A percentile compares a stretch with the other conserved stretches of the same genome.
Conservation (phyloP, 1,140 invertebrate genomes). For the Ylistrum balloti region DNA sequence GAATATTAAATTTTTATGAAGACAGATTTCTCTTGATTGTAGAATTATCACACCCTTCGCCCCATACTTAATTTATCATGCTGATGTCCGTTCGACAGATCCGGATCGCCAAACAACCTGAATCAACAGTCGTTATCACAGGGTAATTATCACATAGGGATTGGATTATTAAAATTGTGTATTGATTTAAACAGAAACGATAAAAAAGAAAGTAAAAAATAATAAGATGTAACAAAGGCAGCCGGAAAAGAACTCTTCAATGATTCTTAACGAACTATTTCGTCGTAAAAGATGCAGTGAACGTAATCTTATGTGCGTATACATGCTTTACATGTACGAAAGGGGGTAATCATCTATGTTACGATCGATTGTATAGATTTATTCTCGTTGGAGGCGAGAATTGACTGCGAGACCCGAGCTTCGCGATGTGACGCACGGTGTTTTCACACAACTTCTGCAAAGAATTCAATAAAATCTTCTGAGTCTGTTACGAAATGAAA, state of each 20-base stretch:
- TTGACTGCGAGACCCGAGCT: neutral
- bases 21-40: neutral
- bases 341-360: neutral
- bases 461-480: neutral
- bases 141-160: neutral
- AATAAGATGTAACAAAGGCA: neutral
- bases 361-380: slow-evolving; percentile 10
- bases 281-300: too few relatives aligned
- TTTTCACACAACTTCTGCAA: slow-evolving; percentile 31
- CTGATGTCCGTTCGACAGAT: neutral
- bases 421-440: slow-evolving; percentile 3
- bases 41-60: slow-evolving; percentile 38
- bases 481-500: neutral
- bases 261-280: too few relatives aligned
- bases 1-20: slow-evolving; percentile 41
- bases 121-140: neutral
- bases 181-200: neutral
- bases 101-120: slow-evolving; percentile 7
- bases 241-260: too few relatives aligned
- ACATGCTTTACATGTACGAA: neutral
- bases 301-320: too few relatives aligned
- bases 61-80: slow-evolving; percentile 11
- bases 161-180: neutral
- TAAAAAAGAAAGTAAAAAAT: neutral
- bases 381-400: neutral